Evolutionary conservation across 2,888 invertebrate species (phyloP), one percentile per base, ranked within the genome.

Genomic region (Amaurobius ferox): DNA sequence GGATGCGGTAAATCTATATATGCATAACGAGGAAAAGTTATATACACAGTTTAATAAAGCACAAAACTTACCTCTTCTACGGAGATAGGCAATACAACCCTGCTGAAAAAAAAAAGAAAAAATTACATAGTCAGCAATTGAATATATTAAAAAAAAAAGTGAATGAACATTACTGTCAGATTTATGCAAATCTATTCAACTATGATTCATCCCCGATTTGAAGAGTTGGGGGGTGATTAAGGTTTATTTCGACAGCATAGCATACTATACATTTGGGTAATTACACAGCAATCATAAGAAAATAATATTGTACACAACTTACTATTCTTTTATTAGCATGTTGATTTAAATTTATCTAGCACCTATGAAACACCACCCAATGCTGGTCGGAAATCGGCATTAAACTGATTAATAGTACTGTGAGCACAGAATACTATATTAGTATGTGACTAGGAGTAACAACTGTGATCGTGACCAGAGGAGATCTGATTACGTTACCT

Each of bases 61-160:
- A 11, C n/a, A n/a, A n/a, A 2, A 93, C 95, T 94, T 94, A 98
- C 97, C 96, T 98, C 98, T 93, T 98, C 97, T 90, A 98, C 98
- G 90, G 97, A 96, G 92, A 98, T 94, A 91, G 98, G 98, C 92
- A 98, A 94, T 92, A 97, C 96, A 91, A 98, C 96, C 91, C 98
- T 97, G 94, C 98, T 98, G 94, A 80, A 93, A 92, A 88, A 89
- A 86, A 91, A 94, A 94, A 90, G 89, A 35, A n/a, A 64, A 2
- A 23, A n/a, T 40, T 29, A 44, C 13, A 28, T 3, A 29, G 13
- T 73, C 13, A 61, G 35, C 28, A 29, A 30, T 3, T n/a, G 11
- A 7, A 13, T 19, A 26, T 7, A 16, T 23, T 61, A 11, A 7
- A 29, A 26, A 40, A 68, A 26, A 3, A 35, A n/a, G 11, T 16